Conservation (phyloP, 2,797 vertebrate species). For the Discoglossus pictus region DNA sequence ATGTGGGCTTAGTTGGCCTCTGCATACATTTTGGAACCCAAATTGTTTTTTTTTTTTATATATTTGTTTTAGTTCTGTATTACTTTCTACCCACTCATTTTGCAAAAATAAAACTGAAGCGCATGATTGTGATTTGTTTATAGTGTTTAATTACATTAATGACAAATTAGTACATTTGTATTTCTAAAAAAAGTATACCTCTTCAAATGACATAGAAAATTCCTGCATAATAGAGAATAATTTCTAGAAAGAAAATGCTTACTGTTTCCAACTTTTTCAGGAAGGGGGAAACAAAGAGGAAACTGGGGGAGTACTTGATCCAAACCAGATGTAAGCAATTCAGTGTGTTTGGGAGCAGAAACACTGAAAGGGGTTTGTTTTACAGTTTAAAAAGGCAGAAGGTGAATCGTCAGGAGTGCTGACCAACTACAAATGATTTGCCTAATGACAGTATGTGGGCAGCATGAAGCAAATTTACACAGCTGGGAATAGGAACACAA, state of each 20-base stretch:
- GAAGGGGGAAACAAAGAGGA: conserved; percentile 47
- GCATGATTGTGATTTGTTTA: no score
- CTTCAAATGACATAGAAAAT: no score
- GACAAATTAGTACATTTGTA: no score
- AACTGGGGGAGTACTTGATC: conserved; percentile 43
- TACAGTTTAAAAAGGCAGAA: conserved; percentile 14
- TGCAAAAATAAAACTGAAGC: no score
- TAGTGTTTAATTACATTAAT: no score
- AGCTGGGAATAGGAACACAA: conserved; percentile 32
- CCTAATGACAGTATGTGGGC: conserved; percentile 38
- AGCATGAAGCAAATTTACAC: conserved; percentile 27
- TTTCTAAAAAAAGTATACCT: no score
- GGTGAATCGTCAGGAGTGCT: conserved; percentile 44
- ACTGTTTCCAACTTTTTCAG: conserved; percentile 23
- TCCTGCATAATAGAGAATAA: not conserved
- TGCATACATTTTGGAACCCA: no score
- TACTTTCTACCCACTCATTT: no score
- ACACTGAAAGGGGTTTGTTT: conserved; percentile 41
- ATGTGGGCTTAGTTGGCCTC: no score
- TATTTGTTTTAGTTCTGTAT: no score
- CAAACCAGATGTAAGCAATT: conserved; percentile 46
- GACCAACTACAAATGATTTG: conserved; percentile 37
- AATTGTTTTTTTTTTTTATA: no score
- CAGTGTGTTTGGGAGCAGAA: conserved; percentile 22
- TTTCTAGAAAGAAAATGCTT: conserved; percentile 11